Percentiles rank a stretch among this genome's conserved stretches.
phyloP scores from a whole-genome alignment of 2,113 vertebrate species.

The Saimiri boliviensis region DNA sequence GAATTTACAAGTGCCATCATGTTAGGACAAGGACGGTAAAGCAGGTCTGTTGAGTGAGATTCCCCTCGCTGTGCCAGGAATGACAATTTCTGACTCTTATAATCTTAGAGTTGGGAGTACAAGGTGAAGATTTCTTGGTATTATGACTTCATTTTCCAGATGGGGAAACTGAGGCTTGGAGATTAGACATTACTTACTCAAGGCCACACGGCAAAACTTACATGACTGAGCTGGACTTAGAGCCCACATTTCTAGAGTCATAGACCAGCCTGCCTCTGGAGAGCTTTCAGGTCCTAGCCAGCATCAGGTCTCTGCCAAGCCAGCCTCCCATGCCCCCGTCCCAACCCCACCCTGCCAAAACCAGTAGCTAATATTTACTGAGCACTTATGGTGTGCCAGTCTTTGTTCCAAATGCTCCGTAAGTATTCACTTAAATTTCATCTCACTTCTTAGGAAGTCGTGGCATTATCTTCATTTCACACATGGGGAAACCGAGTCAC shows the following conservation, averaged over 20 bases:
- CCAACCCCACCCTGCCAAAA: rapidly evolving
- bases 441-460: background rate
- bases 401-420: background rate
- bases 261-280: background rate
- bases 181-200: background rate
- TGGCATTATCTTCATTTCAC: background rate
- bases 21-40: background rate
- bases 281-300: background rate
- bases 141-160: background rate
- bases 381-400: background rate
- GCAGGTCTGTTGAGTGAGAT: rapidly evolving
- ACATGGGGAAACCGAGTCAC: background rate
- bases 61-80: too few species aligned
- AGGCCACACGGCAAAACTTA: background rate
- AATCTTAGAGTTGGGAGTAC: background rate
- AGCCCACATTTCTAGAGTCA: background rate
- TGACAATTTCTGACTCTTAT: background rate
- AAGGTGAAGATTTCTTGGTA: background rate
- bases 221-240: background rate
- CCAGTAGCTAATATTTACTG: background rate
- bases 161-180: background rate
- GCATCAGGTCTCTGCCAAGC: background rate
- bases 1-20: rapidly evolving
- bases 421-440: background rate
- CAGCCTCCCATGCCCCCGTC: rapidly evolving